Percentiles rank a stretch among this genome's conserved stretches.
Conservation (phyloP, 2,113 vertebrate genomes). For the Sinocyclocheilus grahami region DNA sequence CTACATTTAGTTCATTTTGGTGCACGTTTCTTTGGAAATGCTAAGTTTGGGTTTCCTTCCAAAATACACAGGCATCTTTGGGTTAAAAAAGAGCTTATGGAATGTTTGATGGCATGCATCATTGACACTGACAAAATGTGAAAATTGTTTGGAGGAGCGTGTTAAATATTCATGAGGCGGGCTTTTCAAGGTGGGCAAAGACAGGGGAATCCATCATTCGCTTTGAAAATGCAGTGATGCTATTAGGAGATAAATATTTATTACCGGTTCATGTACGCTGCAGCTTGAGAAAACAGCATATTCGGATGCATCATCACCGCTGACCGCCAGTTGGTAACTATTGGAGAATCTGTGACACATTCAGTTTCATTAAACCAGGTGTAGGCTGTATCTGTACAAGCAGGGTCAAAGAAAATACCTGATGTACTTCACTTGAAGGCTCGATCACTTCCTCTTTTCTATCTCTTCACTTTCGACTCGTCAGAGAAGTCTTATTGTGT, state of each 20-base stretch:
- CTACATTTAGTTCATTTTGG: neutral
- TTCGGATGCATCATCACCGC: constrained; percentile 31
- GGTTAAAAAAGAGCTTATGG: constrained; percentile 45
- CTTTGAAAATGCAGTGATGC: constrained; percentile 73
- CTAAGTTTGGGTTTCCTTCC: neutral
- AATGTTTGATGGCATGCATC: constrained; percentile 74
- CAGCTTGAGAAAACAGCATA: constrained; percentile 20
- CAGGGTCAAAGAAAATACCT: constrained; percentile 16
- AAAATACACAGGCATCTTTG: neutral
- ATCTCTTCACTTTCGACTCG: constrained; percentile 21
- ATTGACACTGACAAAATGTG: constrained; percentile 79
- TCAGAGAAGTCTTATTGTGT: constrained; percentile 25
- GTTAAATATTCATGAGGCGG: constrained; percentile 79
- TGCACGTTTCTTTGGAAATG: neutral
- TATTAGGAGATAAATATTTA: constrained; percentile 78
- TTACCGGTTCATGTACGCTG: constrained; percentile 58
- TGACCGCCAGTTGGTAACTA: constrained; percentile 13
- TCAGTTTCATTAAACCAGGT: constrained; percentile 33
- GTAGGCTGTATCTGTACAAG: constrained; percentile 7
- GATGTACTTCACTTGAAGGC: constrained; percentile 25
- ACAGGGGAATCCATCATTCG: constrained; percentile 76
- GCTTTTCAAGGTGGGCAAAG: constrained; percentile 74
- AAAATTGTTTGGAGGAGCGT: constrained; percentile 77
- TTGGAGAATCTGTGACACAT: neutral
- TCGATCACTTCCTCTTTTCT: constrained; percentile 20